Evolutionary conservation across 2,797 vertebrate species (phyloP).

Genomic region (Calcarius lapponicus): DNA sequence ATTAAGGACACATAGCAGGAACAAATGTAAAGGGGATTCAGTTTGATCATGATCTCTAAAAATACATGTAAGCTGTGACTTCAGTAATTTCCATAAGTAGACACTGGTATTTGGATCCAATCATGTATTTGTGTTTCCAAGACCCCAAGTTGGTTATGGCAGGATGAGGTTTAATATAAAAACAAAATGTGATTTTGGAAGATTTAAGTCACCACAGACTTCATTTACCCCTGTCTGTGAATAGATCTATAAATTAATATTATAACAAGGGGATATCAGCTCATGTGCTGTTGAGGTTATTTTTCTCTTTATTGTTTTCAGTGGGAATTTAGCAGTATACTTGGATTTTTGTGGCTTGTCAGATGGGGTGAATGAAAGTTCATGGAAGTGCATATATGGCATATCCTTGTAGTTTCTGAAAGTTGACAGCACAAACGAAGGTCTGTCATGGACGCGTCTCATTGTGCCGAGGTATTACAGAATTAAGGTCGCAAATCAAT

Average conservation of each 20-base stretch:
- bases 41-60: constrained; percentile 21
- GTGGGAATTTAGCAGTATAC: not conserved
- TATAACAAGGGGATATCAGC: not conserved
- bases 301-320: not conserved
- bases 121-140: constrained; percentile 1
- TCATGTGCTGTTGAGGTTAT: not conserved
- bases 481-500: constrained; percentile 23
- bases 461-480: not conserved
- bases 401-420: not conserved
- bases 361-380: not conserved
- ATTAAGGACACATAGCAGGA: not conserved
- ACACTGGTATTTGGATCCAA: not conserved
- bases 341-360: not conserved
- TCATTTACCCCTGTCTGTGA: not conserved
- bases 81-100: constrained; percentile 29
- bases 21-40: not conserved
- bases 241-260: not conserved
- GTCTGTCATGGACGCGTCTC: not conserved
- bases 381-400: not conserved
- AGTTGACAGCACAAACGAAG: not conserved
- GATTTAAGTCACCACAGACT: not conserved
- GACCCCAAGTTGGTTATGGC: not conserved
- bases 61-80: constrained; percentile 23
- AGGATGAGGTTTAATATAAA: not conserved
- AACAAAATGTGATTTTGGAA: not conserved